Conservation (phyloP, 2,888 invertebrate species). For the Eristalis tenax region DNA sequence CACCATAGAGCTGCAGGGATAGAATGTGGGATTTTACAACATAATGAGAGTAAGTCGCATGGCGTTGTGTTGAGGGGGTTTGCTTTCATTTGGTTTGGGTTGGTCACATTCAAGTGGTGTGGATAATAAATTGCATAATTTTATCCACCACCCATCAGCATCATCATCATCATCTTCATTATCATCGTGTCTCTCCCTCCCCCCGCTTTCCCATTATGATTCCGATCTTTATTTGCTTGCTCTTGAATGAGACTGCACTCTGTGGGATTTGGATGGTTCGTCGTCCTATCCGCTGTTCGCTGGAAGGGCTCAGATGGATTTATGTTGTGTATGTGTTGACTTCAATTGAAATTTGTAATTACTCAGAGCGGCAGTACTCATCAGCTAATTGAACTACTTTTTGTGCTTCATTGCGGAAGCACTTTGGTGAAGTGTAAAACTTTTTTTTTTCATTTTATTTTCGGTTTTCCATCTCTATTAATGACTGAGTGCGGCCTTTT, state of each 20-base stretch:
- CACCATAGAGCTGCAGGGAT: slow-evolving; percentile 58
- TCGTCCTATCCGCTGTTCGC: neutral
- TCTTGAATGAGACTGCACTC: slow-evolving; percentile 16
- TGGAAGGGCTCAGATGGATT: slow-evolving; percentile 5
- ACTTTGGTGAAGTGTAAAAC: slow-evolving; percentile 5
- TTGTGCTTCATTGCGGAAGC: slow-evolving; percentile 50
- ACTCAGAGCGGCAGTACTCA: slow-evolving; percentile 45
- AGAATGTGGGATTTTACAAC: slow-evolving; percentile 70
- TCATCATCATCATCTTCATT: neutral
- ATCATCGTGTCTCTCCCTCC: neutral
- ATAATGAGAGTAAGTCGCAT: slow-evolving; percentile 68
- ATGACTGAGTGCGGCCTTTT: neutral
- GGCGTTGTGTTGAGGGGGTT: slow-evolving; percentile 7
- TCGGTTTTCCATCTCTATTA: neutral
- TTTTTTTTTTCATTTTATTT: neutral
- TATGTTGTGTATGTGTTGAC: slow-evolving; percentile 41
- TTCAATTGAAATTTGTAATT: slow-evolving; percentile 55
- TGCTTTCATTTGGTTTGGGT: neutral
- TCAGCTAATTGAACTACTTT: slow-evolving; percentile 63
- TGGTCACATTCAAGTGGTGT: slow-evolving; percentile 57
- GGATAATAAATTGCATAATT: slow-evolving; percentile 70
- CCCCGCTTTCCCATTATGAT: slow-evolving; percentile 10
- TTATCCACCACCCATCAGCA: slow-evolving; percentile 12
- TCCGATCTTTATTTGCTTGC: slow-evolving; percentile 39
- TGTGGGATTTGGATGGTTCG: neutral